Base-by-base conservation (phyloP, 2,113 vertebrate species). In the Rhipidura dahli region DNA sequence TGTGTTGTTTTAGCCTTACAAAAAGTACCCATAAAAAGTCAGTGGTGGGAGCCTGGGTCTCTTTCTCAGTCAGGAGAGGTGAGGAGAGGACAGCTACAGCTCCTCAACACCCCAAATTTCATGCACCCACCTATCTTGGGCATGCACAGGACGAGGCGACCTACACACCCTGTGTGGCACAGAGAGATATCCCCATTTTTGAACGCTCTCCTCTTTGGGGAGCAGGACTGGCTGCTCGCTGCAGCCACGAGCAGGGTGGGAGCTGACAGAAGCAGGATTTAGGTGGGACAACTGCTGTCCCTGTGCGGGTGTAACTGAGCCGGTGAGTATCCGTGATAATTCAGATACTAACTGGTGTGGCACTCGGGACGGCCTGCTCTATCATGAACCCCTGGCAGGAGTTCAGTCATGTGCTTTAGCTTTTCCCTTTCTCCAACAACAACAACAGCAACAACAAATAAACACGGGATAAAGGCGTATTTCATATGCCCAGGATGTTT, bases 241-340 rank as follows among this genome's bases (percentile, higher is more conserved):
- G 85, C 44, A 22, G 81, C 68, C 26, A 4, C 1, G 3, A 65
- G 84, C 82, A 64, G 85, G 79, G 86, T 19, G 4, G 80, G 59
- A 80, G 93, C 85, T 97, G 96, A 96, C 97, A 97, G 97, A 90
- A 90, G 87, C 72, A 96, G 96, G 97, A 97, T 97, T 97, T 96
- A 96, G 95, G 87, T 95, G 92, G 87, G 95, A 96, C 96, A 97
- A 96, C 96, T 97, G 96, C 65, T 90, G 22, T 94, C 83, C 72
- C 71, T 3, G 14, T 27, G 75, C 65, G 6, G 86, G 61, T 92
- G 95, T 95, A 95, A 96, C 73, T 93, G 95, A 97, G 96, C 95
- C 26, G 69, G 90, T 93, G 96, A 94, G 96, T 93, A 96, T 96
- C 93, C 82, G 91, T 95, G 92, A 94, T 96, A 96, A 97, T 96